Base-by-base conservation (phyloP, 92 coral and sea anemone genomes). In the Chrysogorgia sp. region DNA sequence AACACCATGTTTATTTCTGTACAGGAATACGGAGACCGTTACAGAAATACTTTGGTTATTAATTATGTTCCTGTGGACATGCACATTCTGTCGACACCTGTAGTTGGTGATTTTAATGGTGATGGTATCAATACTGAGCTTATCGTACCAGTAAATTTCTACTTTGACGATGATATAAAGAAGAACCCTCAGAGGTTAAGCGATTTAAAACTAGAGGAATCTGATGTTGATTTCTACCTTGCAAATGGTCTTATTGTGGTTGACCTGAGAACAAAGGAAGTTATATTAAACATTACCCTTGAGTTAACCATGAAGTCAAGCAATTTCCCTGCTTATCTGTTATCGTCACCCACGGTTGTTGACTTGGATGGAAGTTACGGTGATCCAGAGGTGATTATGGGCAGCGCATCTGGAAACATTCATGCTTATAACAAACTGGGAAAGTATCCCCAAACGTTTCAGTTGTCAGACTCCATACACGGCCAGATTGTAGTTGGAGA, bases 21-120 rank as follows among this genome's bases (percentile, higher is more conserved):
- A 2, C 41, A 72, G 28, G 79, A 72, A 7, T 53, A 53, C 55
- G 21, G 55, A 17, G 52, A 56, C 1, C 30, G 32, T 19, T 49
- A 48, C 31, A 7, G 7, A 58, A 32, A 15, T 30, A 5, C 47
- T 21, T 57, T 72, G n/a, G 58, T 60, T 0, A 35, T n/a, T 6
- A 19, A 20, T 10, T 72, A 77, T 78, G 91, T 94, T 58, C 84
- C 67, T 59, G 87, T 94, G 37, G 98, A 94, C 71, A 90, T 90
- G 13, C 98, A 94, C 81, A 70, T 94, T 60, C 72, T 94, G 43
- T 91, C 98, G 15, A 94, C 98, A 15, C 98, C 98, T 1, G 69
- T 89, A 33, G 92, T 94, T 64, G 79, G 90, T 58, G 98, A 94
- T 72, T 94, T 94, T 83, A 88, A 86, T 77, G 85, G 74, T 17